A percentile compares a stretch with the other conserved stretches of the same genome.
These are phyloP conservation scores for Phasia obesa DNA, from an alignment of 2,888 invertebrate species.

Conservation along the genomic window DNA sequence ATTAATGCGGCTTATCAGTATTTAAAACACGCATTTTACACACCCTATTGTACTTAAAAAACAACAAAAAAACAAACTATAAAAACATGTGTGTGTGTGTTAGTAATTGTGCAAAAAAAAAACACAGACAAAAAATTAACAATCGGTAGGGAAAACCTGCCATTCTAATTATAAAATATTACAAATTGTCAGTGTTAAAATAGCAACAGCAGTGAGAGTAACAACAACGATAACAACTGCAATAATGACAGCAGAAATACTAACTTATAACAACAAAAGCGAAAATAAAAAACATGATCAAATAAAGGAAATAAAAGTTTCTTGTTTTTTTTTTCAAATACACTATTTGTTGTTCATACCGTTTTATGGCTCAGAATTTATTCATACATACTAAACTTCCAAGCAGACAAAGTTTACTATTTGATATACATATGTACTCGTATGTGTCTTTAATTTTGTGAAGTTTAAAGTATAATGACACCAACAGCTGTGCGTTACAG, in stretches of 20 bases:
- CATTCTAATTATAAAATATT: slow-evolving; percentile 60
- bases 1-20: slow-evolving; percentile 47
- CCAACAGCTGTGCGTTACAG: slow-evolving; percentile 57
- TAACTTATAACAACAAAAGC: slow-evolving; percentile 16
- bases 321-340: too few relatives aligned
- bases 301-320: slow-evolving; percentile 26
- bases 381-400: too few relatives aligned
- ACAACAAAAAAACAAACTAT: slow-evolving; percentile 7
- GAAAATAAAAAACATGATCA: slow-evolving; percentile 33
- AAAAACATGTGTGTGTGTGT: not conserved
- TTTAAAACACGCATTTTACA: not conserved
- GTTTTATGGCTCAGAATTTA: not conserved
- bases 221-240: not conserved
- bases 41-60: not conserved
- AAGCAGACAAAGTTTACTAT: slow-evolving; percentile 38
- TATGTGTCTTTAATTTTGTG: not conserved
- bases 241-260: not conserved
- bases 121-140: too few relatives aligned
- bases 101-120: slow-evolving; percentile 7
- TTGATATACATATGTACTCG: not conserved
- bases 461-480: slow-evolving; percentile 55
- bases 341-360: slow-evolving; percentile 9
- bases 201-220: slow-evolving; percentile 36
- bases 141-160: too few relatives aligned
- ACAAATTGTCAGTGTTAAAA: slow-evolving; percentile 54